phyloP scores from a whole-genome alignment of 2,888 invertebrate species.

The Drosophila anomelani region DNA sequence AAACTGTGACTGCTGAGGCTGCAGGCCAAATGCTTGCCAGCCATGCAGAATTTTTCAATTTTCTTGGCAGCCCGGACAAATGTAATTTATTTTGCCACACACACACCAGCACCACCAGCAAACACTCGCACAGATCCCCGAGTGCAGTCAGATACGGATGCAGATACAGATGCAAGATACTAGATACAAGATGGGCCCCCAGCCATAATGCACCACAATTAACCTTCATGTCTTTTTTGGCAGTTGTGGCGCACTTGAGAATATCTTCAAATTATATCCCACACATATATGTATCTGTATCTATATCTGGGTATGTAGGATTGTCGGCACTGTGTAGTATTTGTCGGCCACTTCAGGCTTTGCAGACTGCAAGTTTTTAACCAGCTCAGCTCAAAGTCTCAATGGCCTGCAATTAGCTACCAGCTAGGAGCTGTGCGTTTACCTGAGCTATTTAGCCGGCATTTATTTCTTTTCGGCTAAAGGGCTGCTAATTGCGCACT shows the following conservation, averaged over 20 bases:
- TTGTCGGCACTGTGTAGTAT: conserved; percentile 39
- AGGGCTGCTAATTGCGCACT: conserved; percentile 73
- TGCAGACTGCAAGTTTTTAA: conserved; percentile 48
- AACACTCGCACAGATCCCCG: conserved; percentile 25
- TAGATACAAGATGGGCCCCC: conserved; percentile 31
- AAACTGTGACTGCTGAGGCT: conserved; percentile 49
- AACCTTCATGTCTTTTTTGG: conserved; percentile 78
- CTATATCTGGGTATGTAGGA: conserved; percentile 28
- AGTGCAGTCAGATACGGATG: conserved; percentile 30
- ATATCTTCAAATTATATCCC: conserved; percentile 58
- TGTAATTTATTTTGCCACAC: conserved; percentile 66
- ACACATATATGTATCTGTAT: not conserved
- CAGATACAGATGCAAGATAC: conserved; percentile 52
- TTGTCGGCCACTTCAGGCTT: conserved; percentile 47
- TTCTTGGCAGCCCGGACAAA: conserved; percentile 69
- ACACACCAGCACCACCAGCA: not conserved
- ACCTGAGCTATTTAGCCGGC: conserved; percentile 57
- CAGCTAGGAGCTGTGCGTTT: conserved; percentile 33
- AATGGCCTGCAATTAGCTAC: conserved; percentile 72
- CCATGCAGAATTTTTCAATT: conserved; percentile 70
- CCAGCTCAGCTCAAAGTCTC: conserved; percentile 54
- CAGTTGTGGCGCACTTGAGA: conserved; percentile 69
- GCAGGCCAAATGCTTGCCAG: conserved; percentile 59
- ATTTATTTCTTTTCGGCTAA: conserved; percentile 41
- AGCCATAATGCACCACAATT: conserved; percentile 66